These are phyloP conservation scores for Lapara coniferarum DNA, from an alignment of 2,888 invertebrate species.

Conservation along the genomic window DNA sequence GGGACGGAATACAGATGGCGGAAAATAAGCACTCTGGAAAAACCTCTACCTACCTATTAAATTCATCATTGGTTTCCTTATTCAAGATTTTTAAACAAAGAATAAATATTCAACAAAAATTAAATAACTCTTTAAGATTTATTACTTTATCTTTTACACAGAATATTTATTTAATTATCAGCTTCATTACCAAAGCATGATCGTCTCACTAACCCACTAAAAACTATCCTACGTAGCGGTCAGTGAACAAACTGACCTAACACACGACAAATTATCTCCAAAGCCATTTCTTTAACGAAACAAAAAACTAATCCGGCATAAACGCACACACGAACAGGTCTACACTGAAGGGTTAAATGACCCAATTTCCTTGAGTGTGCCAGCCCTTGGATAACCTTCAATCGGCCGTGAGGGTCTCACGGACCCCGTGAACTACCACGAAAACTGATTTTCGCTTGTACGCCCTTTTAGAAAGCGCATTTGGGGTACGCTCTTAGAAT, in stretches of 20 bases:
- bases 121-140: no score
- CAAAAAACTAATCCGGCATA: slow-evolving; percentile 49
- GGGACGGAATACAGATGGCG: no score
- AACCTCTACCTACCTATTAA: no score
- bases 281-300: slow-evolving; percentile 33
- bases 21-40: no score
- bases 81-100: no score
- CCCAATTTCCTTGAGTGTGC: slow-evolving; percentile 76
- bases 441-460: slow-evolving; percentile 20
- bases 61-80: no score
- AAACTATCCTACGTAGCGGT: neutral
- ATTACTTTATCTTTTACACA: no score
- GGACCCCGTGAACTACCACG: neutral
- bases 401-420: slow-evolving; percentile 57
- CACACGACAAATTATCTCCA: slow-evolving; percentile 40
- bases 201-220: neutral
- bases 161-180: no score
- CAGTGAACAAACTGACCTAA: slow-evolving; percentile 5
- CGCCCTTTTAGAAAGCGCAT: neutral
- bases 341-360: slow-evolving; percentile 74
- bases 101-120: no score
- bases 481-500: no score
- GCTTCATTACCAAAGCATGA: neutral
- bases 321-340: slow-evolving; percentile 44
- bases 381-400: slow-evolving; percentile 65